Evolutionary conservation across 2,113 vertebrate species (phyloP).

Genomic region (Aegithalos caudatus): DNA sequence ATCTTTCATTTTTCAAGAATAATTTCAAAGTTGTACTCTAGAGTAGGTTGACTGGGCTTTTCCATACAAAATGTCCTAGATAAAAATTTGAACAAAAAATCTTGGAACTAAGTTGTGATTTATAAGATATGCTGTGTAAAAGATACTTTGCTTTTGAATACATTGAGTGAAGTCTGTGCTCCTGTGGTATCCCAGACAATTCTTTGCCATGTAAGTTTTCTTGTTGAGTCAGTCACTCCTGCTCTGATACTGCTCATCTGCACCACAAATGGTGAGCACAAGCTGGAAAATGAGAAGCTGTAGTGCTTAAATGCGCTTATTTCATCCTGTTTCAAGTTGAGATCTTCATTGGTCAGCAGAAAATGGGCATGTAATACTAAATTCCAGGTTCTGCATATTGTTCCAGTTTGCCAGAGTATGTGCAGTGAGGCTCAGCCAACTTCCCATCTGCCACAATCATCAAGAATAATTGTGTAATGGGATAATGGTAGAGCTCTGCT

Average conservation of each 20-base stretch:
- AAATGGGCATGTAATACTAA: constrained; percentile 14
- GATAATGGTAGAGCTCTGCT: not conserved
- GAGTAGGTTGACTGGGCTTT: not conserved
- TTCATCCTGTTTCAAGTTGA: not conserved
- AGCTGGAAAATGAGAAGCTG: not conserved
- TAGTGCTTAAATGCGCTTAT: not conserved
- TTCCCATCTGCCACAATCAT: not conserved
- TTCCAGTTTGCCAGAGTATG: not conserved
- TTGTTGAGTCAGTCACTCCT: not conserved
- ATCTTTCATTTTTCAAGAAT: not conserved
- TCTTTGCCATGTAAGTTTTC: constrained; percentile 26
- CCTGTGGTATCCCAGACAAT: not conserved
- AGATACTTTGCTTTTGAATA: not conserved
- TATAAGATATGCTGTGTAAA: not conserved
- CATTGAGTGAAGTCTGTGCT: not conserved
- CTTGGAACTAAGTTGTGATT: not conserved
- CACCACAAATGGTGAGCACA: not conserved
- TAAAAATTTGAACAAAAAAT: not conserved
- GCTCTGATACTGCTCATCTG: not conserved
- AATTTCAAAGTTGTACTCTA: not conserved
- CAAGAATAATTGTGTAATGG: not conserved
- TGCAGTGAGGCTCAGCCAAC: not conserved
- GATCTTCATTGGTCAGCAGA: not conserved
- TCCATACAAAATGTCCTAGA: not conserved
- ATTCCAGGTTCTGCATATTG: not conserved